Percentiles rank a stretch among this genome's conserved stretches.
phyloP scores from a whole-genome alignment of 2,888 invertebrate species.

The Selenia dentaria region DNA sequence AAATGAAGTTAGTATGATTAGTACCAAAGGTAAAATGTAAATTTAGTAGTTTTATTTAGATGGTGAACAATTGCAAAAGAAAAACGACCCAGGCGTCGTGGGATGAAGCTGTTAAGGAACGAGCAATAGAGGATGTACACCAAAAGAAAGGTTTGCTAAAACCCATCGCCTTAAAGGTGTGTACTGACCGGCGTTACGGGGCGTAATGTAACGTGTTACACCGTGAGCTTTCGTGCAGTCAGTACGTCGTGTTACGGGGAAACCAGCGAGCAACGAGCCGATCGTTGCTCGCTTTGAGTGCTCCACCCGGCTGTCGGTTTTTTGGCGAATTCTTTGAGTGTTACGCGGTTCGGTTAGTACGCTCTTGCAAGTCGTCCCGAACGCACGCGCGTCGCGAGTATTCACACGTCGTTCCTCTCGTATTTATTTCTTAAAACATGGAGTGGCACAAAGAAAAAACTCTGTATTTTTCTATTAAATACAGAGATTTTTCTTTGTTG shows the following conservation, averaged over 20 bases:
- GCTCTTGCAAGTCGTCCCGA: conserved; percentile 7
- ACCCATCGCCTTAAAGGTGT: not conserved
- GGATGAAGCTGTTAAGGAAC: too few relatives aligned
- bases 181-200: not conserved
- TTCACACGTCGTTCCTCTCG: conserved; percentile 23
- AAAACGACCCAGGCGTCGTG: too few relatives aligned
- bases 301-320: conserved; percentile 8
- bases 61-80: too few relatives aligned
- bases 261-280: conserved; percentile 24
- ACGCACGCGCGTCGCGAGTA: conserved; percentile 24
- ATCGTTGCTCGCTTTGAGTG: conserved; percentile 26
- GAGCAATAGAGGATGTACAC: too few relatives aligned
- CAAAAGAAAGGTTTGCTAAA: too few relatives aligned
- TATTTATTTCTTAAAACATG: conserved; percentile 30
- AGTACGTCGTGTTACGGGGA: conserved; percentile 22
- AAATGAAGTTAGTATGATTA: too few relatives aligned
- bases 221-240: conserved; percentile 15
- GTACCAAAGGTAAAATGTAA: too few relatives aligned
- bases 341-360: not conserved
- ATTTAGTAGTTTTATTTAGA: too few relatives aligned
- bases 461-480: conserved; percentile 35
- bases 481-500: too few relatives aligned
- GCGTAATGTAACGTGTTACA: conserved; percentile 1
- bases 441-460: conserved; percentile 34
- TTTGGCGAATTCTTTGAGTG: conserved; percentile 11